Evolutionary conservation across 1,140 invertebrate species (phyloP), one percentile per base, ranked within the genome.

Genomic region (Drosophila pruinosa): DNA sequence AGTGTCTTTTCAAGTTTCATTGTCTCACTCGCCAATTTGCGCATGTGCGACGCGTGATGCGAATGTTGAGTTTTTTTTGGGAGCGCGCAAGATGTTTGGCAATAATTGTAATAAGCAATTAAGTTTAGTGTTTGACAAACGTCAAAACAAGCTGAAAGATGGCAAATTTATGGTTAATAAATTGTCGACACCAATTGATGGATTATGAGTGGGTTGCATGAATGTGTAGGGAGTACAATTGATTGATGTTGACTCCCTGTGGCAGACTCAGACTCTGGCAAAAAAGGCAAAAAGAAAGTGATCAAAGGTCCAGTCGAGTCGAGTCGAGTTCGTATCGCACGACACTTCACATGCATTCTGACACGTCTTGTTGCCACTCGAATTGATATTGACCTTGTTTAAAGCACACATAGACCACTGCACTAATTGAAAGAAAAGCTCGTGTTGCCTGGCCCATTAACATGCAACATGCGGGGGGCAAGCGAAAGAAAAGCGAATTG

Each of bases 351-450:
- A 74, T 43, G 65, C 82, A 86, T 88, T 88, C 61, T 76, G 68
- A 68, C 82, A 88, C 82, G 82, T 88, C 67, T 67, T 34, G 10
- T 45, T 47, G 75, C 59, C 54, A 75, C 59, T 62, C 41, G 10
- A 48, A 71, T 69, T 89, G 86, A 89, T 89, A 89, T 89, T 89
- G 86, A 89, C 86, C 86, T 89, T 89, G 78, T 89, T 89, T 89
- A 73, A 70, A 81, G 64, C 28, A 28, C 53, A 59, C 21, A 24
- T 47, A 12, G 14, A 15, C 3, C 14, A 19, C 1, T 36, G 43
- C 47, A 58, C 39, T 77, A 85, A 86, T 56, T 53, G 74, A 81
- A 81, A 53, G 77, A 86, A 86, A 86, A 81, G 39, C 67, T 61
- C 52, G 10, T 4, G 14, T 47, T 47, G 34, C 64, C 4, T 17